Evolutionary conservation across 2,797 vertebrate genomes (phyloP), one percentile per base, ranked within the genome.

Genomic region (Rallus crepitans): DNA sequence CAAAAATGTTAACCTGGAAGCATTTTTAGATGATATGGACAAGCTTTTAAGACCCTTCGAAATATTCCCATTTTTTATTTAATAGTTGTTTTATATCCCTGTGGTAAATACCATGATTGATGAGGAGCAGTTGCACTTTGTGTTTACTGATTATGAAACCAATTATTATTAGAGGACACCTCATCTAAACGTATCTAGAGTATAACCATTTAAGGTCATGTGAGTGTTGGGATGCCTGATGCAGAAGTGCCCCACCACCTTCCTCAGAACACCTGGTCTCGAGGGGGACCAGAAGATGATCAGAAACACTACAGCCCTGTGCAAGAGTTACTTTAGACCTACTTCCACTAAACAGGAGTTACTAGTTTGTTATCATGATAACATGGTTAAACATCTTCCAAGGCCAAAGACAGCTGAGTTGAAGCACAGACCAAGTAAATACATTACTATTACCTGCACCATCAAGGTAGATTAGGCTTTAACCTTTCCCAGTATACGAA

Each of bases 391-490:
- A 77, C 1, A 6, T 45, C 37, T 79, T 39, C 33, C 66, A 73
- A 72, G 17, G n/a, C 30, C 42, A 39, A 72, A 69, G 47, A 15
- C 24, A 2, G 4, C 27, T 42, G 12, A 1, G 0, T 2, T 45
- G 17, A 63, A 70, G 23, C 9, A 40, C 25, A 50, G 33, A 25
- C 7, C 20, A 55, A 69, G 39, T 31, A 86, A 85, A 75, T 20
- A 71, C 2, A 12, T 59, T 31, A 15, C 8, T 50, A 12, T 59
- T 65, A 65, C 45, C 40, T 92, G n/a, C 15, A 37, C 5, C 24
- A 37, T 71, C 42, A 19, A 17, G 18, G 42, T 45, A 17, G 17
- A 45, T 18, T 45, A 45, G 42, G 17, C 42, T 91, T 47, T 56
- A 45, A 13, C 30, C 57, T 78, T 94, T 88, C 31, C 53, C 25